Base-by-base conservation (phyloP, 1,140 invertebrate species). In the Drosophila bocki region DNA sequence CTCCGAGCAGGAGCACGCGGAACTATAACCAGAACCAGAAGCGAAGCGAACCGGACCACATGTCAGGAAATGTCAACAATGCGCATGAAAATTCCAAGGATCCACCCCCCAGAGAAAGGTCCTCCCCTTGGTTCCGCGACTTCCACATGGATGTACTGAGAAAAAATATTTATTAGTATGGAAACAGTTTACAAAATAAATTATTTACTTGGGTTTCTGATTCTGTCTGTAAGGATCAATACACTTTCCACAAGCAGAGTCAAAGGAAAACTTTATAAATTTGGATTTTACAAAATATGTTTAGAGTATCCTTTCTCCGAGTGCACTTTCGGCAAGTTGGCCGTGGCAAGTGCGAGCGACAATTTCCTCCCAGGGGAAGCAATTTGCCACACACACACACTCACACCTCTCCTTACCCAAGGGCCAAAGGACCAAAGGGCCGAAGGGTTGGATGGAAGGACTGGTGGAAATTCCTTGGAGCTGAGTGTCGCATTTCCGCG, bases 1-100 rank as follows among this genome's bases (percentile, higher is more conserved):
- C 60, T 58, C 71, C 45, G 22, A 58, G 54, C 54, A 41, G 67
- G 39, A 35, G 63, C 32, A 47, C 41, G 33, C 35, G 60, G 42
- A 60, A 9, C 42, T 61, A 51, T 54, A 37, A 62, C 37, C 58
- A 61, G 48, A 19, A 65, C 50, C 62, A 58, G 42, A 41, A 17
- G 33, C 57, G 41, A 78, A 56, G 61, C 67, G 60, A 69, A 65
- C 41, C 59, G 59, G 68, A 82, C 80, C 85, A 88, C 84, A 87
- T 87, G 90, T 82, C 86, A 75, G 77, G 70, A 91, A 85, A 92
- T 92, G 91, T 92, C 91, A 92, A 91, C 86, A 91, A 82, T 91
- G 80, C 76, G 86, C 91, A 91, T 84, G 84, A 87, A 91, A 91
- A 87, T 91, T 76, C 80, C 76, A 92, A 69, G 83, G 70, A 64